Evolutionary conservation across 2,888 invertebrate genomes (phyloP).

Genomic region (Rhingia campestris): DNA sequence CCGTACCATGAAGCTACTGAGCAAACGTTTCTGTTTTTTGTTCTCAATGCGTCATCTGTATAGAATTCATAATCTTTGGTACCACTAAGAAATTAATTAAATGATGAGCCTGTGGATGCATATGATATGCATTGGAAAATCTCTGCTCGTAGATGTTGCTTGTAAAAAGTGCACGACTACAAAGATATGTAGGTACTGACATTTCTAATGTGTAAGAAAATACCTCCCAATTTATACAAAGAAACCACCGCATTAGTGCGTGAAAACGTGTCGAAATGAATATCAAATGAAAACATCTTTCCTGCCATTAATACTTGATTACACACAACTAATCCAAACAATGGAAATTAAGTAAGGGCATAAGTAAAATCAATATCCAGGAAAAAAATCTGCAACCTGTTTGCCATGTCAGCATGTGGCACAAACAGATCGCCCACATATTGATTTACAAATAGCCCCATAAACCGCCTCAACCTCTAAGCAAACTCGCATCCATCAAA

Average conservation of each 20-base stretch:
- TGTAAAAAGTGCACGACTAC: too few species aligned
- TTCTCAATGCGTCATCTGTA: too few species aligned
- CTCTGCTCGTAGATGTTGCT: too few species aligned
- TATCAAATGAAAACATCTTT: constrained; percentile 54
- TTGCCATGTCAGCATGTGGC: constrained; percentile 53
- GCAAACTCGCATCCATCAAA: constrained; percentile 71
- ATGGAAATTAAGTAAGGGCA: constrained; percentile 61
- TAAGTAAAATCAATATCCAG: constrained; percentile 47
- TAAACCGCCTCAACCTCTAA: constrained; percentile 61
- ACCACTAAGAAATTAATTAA: too few species aligned
- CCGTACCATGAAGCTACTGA: too few species aligned
- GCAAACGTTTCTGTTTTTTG: too few species aligned
- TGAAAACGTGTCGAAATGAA: constrained; percentile 58
- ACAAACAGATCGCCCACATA: constrained; percentile 24
- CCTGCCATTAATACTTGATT: constrained; percentile 57
- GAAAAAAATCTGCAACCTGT: constrained; percentile 51
- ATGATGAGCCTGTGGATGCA: too few species aligned
- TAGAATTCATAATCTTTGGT: too few species aligned
- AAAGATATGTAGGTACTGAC: too few species aligned
- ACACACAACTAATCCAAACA: constrained; percentile 53
- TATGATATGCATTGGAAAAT: too few species aligned
- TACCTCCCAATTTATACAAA: constrained; percentile 1
- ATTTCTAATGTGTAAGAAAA: not conserved
- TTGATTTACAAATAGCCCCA: constrained; percentile 47
- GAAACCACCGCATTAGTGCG: constrained; percentile 13